Conservation (phyloP, 2,888 invertebrate genomes). For the Dicranocentrus wangi region DNA sequence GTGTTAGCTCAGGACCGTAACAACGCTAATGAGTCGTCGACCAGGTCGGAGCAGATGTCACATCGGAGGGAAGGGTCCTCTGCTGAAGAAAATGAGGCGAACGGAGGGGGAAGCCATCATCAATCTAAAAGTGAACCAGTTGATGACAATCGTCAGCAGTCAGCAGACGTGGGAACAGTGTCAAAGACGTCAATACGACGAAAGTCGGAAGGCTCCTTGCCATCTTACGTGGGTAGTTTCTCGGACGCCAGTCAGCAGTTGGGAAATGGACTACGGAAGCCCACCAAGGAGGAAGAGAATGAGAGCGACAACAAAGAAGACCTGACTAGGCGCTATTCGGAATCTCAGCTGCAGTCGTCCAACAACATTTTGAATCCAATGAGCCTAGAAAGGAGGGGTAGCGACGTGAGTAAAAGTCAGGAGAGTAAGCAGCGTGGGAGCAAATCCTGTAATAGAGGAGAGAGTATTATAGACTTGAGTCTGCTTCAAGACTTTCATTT, state of each 20-base stretch:
- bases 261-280: background rate
- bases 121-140: background rate
- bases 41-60: background rate
- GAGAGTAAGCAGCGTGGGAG: background rate
- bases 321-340: slow-evolving; percentile 34
- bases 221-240: slow-evolving; percentile 27
- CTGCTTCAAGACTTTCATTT: slow-evolving; percentile 58
- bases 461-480: slow-evolving; percentile 64
- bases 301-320: background rate
- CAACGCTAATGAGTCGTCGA: background rate
- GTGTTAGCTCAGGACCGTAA: background rate
- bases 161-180: background rate
- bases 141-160: background rate
- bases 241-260: background rate
- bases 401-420: background rate
- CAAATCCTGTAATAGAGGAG: slow-evolving; percentile 45
- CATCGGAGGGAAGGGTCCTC: background rate
- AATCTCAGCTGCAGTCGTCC: slow-evolving; percentile 52
- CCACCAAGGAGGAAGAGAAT: background rate
- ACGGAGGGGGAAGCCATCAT: background rate
- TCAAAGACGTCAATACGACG: slow-evolving; percentile 3
- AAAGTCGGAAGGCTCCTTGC: slow-evolving; percentile 48
- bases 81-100: background rate
- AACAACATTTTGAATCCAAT: background rate
- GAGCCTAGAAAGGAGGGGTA: background rate